A percentile compares a stretch with the other conserved stretches of the same genome.
phyloP scores from a whole-genome alignment of 1,140 invertebrate genomes.

The Calephelis virginiensis region DNA sequence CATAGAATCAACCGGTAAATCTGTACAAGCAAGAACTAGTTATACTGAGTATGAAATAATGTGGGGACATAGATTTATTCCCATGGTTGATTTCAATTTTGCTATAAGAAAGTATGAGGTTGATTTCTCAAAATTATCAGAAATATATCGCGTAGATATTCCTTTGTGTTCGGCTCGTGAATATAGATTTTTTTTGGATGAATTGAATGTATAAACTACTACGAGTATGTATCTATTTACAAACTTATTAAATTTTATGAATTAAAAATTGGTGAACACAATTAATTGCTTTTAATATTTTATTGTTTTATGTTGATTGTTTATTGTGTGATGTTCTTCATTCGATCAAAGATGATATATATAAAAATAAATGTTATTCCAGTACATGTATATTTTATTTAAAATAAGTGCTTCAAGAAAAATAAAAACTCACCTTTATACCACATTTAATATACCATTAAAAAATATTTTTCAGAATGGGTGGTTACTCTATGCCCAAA shows the following conservation, averaged over 20 bases:
- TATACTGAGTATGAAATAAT: conserved; percentile 85
- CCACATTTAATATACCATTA: no score
- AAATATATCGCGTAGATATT: conserved; percentile 89
- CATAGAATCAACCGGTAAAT: conserved; percentile 85
- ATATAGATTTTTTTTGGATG: conserved; percentile 45
- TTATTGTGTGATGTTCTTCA: no score
- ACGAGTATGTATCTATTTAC: no score
- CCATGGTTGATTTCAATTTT: conserved; percentile 87
- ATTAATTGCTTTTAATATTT: neutral
- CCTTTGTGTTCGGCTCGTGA: conserved; percentile 90
- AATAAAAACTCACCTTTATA: no score
- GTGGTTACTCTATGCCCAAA: no score
- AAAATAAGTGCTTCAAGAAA: no score
- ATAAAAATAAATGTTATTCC: no score
- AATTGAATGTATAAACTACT: neutral
- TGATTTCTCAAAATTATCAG: conserved; percentile 91
- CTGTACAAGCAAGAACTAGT: conserved; percentile 81
- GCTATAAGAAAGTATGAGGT: conserved; percentile 90
- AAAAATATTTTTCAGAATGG: no score
- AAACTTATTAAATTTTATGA: no score
- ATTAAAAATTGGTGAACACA: neutral
- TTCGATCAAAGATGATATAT: no score
- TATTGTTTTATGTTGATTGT: no score
- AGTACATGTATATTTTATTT: no score
- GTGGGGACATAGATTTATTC: conserved; percentile 85